phyloP scores from a whole-genome alignment of 53 echinoderm and acorn worm species.

The Astropecten irregularis region DNA sequence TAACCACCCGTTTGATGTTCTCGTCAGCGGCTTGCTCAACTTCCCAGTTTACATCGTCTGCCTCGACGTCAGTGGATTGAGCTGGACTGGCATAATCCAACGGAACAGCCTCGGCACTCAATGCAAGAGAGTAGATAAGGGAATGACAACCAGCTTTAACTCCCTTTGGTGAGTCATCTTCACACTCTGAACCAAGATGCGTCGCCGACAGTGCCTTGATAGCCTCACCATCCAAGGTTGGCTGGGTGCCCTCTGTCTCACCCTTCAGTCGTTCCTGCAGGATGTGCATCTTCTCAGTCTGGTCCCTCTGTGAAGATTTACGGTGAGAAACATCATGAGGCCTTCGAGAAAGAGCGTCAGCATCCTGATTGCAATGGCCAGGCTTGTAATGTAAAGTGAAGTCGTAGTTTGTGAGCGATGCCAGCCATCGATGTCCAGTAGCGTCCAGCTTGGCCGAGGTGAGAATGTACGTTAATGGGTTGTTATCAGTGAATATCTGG shows the following conservation, averaged over 20 bases:
- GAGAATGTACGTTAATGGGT: conserved; percentile 59
- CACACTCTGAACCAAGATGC: not conserved
- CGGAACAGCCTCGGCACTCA: not conserved
- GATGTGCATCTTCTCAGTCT: not conserved
- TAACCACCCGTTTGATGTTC: not conserved
- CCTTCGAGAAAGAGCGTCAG: conserved; percentile 60
- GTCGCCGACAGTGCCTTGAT: not conserved
- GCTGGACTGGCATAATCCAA: not conserved
- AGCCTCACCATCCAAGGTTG: conserved; percentile 9
- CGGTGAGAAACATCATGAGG: not conserved
- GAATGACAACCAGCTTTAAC: not conserved
- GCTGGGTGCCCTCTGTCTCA: not conserved
- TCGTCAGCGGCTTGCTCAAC: conserved; percentile 1
- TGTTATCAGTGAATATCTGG: conserved; percentile 63
- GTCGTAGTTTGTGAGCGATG: conserved; percentile 55
- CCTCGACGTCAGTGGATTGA: not conserved
- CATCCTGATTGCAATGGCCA: conserved; percentile 48
- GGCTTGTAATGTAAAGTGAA: conserved; percentile 67
- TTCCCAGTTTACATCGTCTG: not conserved
- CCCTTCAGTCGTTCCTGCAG: not conserved
- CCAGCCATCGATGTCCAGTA: conserved; percentile 63
- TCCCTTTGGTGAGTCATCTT: not conserved
- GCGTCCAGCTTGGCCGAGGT: conserved; percentile 56
- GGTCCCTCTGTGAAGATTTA: not conserved
- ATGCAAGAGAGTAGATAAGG: not conserved